Base-by-base conservation (phyloP, 2,113 vertebrate species). In the Proterorhinus semilunaris region DNA sequence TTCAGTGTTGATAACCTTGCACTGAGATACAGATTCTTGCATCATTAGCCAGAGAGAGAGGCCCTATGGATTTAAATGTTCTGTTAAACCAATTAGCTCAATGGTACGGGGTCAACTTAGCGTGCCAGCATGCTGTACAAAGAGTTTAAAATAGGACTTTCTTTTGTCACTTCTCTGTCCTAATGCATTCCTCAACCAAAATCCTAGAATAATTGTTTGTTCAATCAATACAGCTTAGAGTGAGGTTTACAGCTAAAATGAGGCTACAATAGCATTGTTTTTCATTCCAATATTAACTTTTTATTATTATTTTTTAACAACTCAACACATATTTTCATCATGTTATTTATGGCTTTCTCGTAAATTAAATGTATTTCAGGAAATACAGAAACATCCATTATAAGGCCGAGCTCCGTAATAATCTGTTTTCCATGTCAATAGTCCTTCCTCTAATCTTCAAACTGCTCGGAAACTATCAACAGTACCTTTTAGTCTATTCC, bases 41-140 rank as follows among this genome's bases (percentile, higher is more conserved):
- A 42, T 58, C 55, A 58, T 58, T 58, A 58, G 55, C 55, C 27
- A 58, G 53, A 58, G 27, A 36, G 27, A 58, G 43, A 58, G 1
- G 21, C 27, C 15, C 46, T 4, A 15, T 54, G 8, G 42, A 69
- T 15, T 74, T 55, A 74, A 58, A 58, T 46, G 36, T 9, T 3
- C 5, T 45, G 36, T 58, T 58, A 58, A 21, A n/a, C 48, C 70
- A 17, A 12, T 55, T 58, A 61, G 58, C 54, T 61, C 2, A 0
- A 7, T 58, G 54, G 55, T 42, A 42, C 54, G 27, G 27, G 27
- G 21, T 57, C 13, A 15, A 11, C 6, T 36, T 36, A 11, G 17
- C 11, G 54, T 27, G 21, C 6, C 55, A 42, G 11, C 6, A 58
- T 13, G 55, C 55, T 42, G 11, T 8, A 36, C 27, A 36, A 36